Percentiles rank a stretch among this genome's conserved stretches.
Evolutionary conservation across 2,888 invertebrate genomes (phyloP).

Genomic region (Eumerus sabulonum): DNA sequence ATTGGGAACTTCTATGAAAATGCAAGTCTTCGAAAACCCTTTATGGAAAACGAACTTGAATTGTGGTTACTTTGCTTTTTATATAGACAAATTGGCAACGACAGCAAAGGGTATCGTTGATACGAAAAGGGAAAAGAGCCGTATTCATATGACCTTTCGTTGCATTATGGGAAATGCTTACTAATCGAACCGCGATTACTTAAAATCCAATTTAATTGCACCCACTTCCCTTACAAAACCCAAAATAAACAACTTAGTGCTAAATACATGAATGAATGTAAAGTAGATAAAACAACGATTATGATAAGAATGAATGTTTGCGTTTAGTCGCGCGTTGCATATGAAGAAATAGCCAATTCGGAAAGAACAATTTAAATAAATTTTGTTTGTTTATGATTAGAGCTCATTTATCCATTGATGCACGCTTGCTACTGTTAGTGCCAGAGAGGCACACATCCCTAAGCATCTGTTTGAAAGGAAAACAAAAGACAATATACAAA

Average conservation of each 20-base stretch:
- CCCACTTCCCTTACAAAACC: slow-evolving; percentile 69
- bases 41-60: too few species aligned
- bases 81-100: too few species aligned
- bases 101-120: too few species aligned
- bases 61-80: too few species aligned
- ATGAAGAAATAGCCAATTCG: slow-evolving; percentile 36
- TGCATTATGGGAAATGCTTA: slow-evolving; percentile 31
- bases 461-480: slow-evolving; percentile 77
- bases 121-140: too few species aligned
- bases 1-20: too few species aligned
- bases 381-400: slow-evolving; percentile 59
- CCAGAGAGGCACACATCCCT: slow-evolving; percentile 76
- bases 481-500: slow-evolving; percentile 69
- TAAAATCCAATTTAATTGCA: slow-evolving; percentile 24
- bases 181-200: neutral
- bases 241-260: slow-evolving; percentile 54
- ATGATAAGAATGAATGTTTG: slow-evolving; percentile 3
- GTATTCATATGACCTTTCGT: too few species aligned
- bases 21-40: too few species aligned
- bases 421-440: slow-evolving; percentile 71
- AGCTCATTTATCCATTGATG: slow-evolving; percentile 69
- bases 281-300: slow-evolving; percentile 22
- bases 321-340: slow-evolving; percentile 36
- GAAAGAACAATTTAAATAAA: slow-evolving; percentile 20
- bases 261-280: slow-evolving; percentile 28